A percentile compares a stretch with the other conserved stretches of the same genome.
Conservation (phyloP, 2,797 vertebrate genomes). For the Threskiornis aethiopicus region DNA sequence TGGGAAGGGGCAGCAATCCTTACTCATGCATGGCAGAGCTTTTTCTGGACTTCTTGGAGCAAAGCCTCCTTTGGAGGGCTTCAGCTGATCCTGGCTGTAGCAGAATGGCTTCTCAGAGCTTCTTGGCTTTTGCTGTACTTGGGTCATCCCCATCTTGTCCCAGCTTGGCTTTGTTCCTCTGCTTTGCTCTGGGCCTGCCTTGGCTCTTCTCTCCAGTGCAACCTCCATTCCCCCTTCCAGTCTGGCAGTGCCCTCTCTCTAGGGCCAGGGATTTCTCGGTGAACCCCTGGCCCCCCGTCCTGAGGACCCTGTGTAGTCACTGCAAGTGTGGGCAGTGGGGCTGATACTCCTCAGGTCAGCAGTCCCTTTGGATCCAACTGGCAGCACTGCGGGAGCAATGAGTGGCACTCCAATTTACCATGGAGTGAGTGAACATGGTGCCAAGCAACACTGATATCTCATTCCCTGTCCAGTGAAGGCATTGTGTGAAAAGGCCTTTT, state of each 20-base stretch:
- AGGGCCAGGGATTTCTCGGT: background rate
- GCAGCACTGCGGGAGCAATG: background rate
- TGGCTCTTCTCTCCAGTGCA: background rate
- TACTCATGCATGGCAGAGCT: background rate
- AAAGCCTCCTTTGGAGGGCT: background rate
- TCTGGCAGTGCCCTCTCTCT: background rate
- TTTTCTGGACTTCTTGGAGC: background rate
- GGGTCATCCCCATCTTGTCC: background rate
- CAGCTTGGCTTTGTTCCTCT: background rate
- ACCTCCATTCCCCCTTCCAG: background rate
- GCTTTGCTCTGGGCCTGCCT: background rate
- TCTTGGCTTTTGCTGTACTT: background rate
- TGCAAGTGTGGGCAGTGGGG: background rate
- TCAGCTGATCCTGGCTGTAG: background rate
- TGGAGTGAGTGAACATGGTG: background rate
- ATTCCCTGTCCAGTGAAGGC: background rate
- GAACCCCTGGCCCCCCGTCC: background rate
- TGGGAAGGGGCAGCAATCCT: background rate
- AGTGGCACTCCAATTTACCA: background rate
- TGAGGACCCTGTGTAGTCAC: background rate
- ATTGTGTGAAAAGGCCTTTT: background rate
- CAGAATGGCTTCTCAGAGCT: background rate
- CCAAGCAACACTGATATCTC: background rate
- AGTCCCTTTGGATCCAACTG: background rate
- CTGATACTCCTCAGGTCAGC: background rate